phyloP scores from a whole-genome alignment of 2,888 invertebrate genomes.

The Drosophila nr. perissopoda region DNA sequence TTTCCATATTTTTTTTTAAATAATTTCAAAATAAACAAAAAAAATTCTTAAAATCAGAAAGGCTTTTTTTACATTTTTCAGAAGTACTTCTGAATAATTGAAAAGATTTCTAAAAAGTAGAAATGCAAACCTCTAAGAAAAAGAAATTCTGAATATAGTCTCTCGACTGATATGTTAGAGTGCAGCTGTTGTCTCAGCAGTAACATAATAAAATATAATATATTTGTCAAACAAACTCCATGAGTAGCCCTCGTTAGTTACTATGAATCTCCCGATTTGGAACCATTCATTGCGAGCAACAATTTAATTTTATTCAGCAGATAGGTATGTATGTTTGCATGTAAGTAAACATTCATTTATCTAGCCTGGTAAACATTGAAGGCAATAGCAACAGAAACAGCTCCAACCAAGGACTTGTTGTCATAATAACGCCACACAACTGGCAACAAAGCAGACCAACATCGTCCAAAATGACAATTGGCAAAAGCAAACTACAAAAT shows the following conservation, averaged over 20 bases:
- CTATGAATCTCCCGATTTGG: constrained; percentile 10
- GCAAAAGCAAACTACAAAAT: constrained; percentile 45
- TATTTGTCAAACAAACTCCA: not conserved
- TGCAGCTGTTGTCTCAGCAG: not conserved
- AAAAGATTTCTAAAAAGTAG: not conserved
- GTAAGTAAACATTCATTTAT: constrained; percentile 21
- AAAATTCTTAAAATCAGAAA: not conserved
- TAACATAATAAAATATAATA: too few relatives aligned
- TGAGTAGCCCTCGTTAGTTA: constrained; percentile 5
- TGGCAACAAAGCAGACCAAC: constrained; percentile 22
- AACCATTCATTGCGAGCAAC: constrained; percentile 15
- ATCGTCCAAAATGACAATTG: constrained; percentile 29
- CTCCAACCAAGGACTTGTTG: constrained; percentile 49
- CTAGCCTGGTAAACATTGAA: constrained; percentile 18
- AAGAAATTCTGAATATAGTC: not conserved
- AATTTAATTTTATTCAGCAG: constrained; percentile 25
- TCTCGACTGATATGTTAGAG: not conserved
- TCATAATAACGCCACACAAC: constrained; percentile 51
- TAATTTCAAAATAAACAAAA: not conserved
- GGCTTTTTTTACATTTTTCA: not conserved
- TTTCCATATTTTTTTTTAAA: too few relatives aligned
- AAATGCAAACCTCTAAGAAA: not conserved
- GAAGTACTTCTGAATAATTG: too few relatives aligned
- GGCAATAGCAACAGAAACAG: constrained; percentile 11
- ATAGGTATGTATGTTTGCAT: constrained; percentile 6